These are phyloP conservation scores for Unio delphinus DNA, from an alignment of 2,888 invertebrate genomes.

Conservation along the genomic window DNA sequence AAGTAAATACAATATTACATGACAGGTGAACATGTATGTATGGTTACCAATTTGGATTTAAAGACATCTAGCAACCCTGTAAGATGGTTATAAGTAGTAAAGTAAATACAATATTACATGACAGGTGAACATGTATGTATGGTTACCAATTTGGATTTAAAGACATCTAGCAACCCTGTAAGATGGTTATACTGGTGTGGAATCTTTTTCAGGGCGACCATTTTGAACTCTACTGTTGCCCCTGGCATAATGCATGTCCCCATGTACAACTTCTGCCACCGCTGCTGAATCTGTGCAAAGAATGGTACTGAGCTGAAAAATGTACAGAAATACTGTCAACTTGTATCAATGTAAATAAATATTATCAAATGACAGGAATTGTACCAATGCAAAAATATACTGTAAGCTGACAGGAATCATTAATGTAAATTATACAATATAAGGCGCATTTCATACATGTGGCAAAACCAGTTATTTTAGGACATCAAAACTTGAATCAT, in stretches of 20 bases:
- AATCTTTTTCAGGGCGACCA: constrained; percentile 86
- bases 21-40: background rate
- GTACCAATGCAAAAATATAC: too few relatives aligned
- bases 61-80: constrained; percentile 87
- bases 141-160: constrained; percentile 85
- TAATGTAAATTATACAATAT: too few relatives aligned
- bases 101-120: constrained; percentile 1
- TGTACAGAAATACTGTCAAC: constrained; percentile 11
- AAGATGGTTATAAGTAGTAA: too few relatives aligned
- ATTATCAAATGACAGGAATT: too few relatives aligned
- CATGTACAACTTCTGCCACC: constrained; percentile 81
- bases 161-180: constrained; percentile 84
- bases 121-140: background rate
- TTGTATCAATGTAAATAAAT: too few relatives aligned
- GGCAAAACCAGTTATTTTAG: too few relatives aligned
- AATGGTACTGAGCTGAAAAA: constrained; percentile 81
- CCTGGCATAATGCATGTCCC: constrained; percentile 87
- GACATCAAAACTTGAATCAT: too few relatives aligned
- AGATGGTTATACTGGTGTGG: constrained; percentile 88
- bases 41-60: constrained; percentile 83
- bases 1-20: constrained; percentile 1
- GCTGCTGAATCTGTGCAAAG: constrained; percentile 88
- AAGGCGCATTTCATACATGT: too few relatives aligned
- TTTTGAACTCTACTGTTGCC: constrained; percentile 87
- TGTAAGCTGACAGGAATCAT: too few relatives aligned